Percentiles rank a stretch among this genome's conserved stretches.
phyloP scores from a whole-genome alignment of 23 tunicate species.

The Oikopleura dioica region DNA sequence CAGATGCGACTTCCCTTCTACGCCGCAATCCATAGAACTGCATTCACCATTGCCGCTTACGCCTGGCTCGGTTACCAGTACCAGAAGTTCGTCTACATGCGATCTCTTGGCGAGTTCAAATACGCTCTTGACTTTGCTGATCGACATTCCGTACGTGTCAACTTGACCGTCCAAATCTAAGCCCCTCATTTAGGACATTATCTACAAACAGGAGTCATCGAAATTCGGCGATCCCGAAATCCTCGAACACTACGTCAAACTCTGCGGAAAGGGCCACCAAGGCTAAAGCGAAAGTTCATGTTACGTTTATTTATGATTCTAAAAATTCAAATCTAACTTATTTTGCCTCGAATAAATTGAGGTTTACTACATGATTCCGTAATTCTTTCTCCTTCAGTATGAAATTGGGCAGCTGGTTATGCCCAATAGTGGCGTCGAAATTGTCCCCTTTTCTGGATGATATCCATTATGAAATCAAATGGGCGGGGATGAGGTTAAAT shows the following conservation, averaged over 20 bases:
- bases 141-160: not conserved
- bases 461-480: slow-evolving; percentile 21
- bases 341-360: not conserved
- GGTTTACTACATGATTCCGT: not conserved
- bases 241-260: slow-evolving; percentile 4
- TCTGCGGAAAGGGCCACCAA: slow-evolving; percentile 2
- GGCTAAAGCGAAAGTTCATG: not conserved
- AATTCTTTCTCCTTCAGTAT: not conserved
- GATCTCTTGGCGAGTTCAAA: not conserved
- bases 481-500: slow-evolving; percentile 13
- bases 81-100: not conserved
- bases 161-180: not conserved
- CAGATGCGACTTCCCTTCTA: not conserved
- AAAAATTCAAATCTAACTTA: not conserved
- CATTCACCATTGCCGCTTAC: not conserved
- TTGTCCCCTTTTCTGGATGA: slow-evolving; percentile 39
- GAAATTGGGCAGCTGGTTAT: not conserved
- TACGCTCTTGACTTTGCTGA: not conserved
- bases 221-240: slow-evolving; percentile 12
- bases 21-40: not conserved
- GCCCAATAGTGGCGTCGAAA: not conserved
- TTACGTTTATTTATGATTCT: too few relatives aligned
- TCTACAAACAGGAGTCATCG: not conserved
- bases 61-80: not conserved
- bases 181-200: not conserved